phyloP scores from a whole-genome alignment of 2,797 vertebrate species.

The Eupleurogrammus muticus region DNA sequence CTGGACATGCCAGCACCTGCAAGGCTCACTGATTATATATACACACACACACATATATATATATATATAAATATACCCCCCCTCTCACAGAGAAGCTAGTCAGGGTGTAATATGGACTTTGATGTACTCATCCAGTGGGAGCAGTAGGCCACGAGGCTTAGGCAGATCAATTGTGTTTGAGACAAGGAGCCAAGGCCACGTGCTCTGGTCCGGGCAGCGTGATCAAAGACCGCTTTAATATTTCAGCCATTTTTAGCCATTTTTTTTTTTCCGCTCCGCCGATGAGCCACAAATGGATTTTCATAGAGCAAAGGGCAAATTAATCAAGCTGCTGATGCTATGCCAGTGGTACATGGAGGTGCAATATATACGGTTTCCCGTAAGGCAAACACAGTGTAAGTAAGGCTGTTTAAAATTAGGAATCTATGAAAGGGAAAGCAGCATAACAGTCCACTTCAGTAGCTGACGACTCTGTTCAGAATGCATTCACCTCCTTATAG shows the following conservation, averaged over 20 bases:
- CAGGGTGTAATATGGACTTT: constrained; percentile 17
- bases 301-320: not conserved
- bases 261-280: not conserved
- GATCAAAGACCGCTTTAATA: constrained; percentile 5
- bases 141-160: constrained; percentile 22
- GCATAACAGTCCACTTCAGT: too few relatives aligned
- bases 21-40: constrained; percentile 44
- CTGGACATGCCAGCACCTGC: constrained; percentile 65
- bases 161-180: constrained; percentile 16
- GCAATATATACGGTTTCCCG: not conserved
- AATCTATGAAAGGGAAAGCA: too few relatives aligned
- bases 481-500: too few relatives aligned
- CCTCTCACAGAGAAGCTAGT: constrained; percentile 9
- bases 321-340: not conserved
- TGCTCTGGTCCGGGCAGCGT: not conserved
- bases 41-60: constrained; percentile 24
- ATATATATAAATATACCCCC: not conserved
- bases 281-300: not conserved
- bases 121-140: constrained; percentile 25
- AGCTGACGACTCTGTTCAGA: too few relatives aligned
- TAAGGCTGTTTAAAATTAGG: too few relatives aligned
- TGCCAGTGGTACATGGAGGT: not conserved
- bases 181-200: constrained; percentile 3
- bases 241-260: constrained; percentile 2
- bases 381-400: not conserved